Base-by-base conservation (phyloP, 2,888 invertebrate species). In the Chaetogeoica ovagalla region DNA sequence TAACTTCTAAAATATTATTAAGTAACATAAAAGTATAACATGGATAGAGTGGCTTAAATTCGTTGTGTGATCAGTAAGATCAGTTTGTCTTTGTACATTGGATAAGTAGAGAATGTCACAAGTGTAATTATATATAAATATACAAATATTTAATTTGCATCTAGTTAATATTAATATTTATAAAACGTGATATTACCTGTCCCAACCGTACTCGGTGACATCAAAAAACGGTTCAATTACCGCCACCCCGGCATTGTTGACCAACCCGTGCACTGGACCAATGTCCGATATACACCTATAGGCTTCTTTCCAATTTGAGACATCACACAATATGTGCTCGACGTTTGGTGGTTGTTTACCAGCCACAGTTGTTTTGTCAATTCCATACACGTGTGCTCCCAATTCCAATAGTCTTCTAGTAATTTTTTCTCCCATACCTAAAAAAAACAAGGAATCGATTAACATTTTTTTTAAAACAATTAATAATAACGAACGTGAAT, bases 181-280 rank as follows among this genome's bases (percentile, higher is more conserved):
- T 30, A 69, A 55, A 30, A 0, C 19, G 30, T 17, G 1, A 37
- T 57, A 87, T 87, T 88, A 92, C 92, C 87, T 88, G 86, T 96
- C 93, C 85, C 93, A 89, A 82, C 91, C 90, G 76, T 91, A 88
- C 81, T 91, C 89, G 5, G 89, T 89, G 57, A 91, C 87, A 57
- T 92, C 89, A 0, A 91, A 86, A 84, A 96, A 92, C 0, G 93
- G 89, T 83, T 90, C 90, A 43, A 93, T 88, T 59, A 88, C 85
- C 7, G 92, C 92, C 48, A 92, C 86, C 1, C 91, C 97, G 1
- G 96, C 96, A 88, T 96, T 97, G 85, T 97, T 97, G 0, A 97
- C 95, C 55, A 97, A 86, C 6, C 94, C 89, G 86, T 97, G 93
- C 83, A 96, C 89, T 82, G 88, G 88, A 0, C 90, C 90, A 48